These are phyloP conservation scores for Scolopax mira DNA, from an alignment of 2,113 vertebrate genomes.

Conservation along the genomic window DNA sequence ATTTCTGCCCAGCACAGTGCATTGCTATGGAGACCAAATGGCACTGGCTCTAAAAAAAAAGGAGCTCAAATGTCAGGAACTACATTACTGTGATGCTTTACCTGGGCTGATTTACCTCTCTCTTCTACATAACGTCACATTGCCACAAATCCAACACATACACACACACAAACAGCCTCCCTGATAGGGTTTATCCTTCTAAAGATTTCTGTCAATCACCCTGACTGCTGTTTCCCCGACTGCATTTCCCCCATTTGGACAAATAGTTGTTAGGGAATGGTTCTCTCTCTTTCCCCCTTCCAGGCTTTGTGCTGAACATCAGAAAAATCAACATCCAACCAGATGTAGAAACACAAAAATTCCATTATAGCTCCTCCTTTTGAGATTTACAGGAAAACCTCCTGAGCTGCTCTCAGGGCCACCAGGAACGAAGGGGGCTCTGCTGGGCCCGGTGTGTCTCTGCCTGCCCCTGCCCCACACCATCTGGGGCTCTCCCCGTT, in stretches of 20 bases:
- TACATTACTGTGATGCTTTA: not conserved
- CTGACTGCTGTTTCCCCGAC: not conserved
- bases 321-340: not conserved
- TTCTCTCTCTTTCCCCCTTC: not conserved
- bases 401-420: not conserved
- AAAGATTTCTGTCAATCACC: not conserved
- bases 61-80: not conserved
- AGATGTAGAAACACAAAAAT: not conserved
- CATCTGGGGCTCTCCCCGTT: not conserved
- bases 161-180: not conserved
- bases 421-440: not conserved
- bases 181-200: not conserved
- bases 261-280: not conserved
- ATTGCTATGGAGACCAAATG: conserved; percentile 40
- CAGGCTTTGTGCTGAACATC: not conserved
- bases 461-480: not conserved
- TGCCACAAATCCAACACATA: not conserved
- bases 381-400: not conserved
- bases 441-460: not conserved
- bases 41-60: not conserved
- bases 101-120: not conserved
- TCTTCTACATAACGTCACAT: not conserved
- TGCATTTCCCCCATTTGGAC: not conserved
- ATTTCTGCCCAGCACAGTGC: not conserved
- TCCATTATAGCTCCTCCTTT: not conserved